phyloP scores from a whole-genome alignment of 1,140 invertebrate species.

The Drosophila lacertosa region DNA sequence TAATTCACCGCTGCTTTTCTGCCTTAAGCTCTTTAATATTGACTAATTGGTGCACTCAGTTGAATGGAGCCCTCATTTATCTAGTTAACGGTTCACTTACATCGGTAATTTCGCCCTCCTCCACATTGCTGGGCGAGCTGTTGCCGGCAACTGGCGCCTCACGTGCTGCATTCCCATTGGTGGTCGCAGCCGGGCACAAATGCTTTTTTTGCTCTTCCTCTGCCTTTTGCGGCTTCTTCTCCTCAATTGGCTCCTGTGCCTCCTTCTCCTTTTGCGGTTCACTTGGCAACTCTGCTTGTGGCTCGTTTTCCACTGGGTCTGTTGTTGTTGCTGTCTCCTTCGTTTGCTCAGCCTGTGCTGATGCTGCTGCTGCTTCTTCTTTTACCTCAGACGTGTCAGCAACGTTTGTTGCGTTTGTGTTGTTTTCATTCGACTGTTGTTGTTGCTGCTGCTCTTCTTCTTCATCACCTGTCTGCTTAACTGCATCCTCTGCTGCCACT shows the following conservation, averaged over 20 bases:
- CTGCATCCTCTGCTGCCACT: background rate
- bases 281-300: background rate
- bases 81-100: slow-evolving; percentile 36
- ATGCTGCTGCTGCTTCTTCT: background rate
- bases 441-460: slow-evolving; percentile 2
- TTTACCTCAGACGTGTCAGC: slow-evolving; percentile 7
- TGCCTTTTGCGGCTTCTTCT: background rate
- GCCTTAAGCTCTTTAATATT: too few relatives aligned
- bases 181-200: slow-evolving; percentile 20
- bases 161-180: slow-evolving; percentile 37
- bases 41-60: too few relatives aligned
- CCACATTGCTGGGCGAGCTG: slow-evolving; percentile 43
- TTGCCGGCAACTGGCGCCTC: background rate
- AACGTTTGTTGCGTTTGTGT: slow-evolving; percentile 13
- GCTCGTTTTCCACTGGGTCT: slow-evolving; percentile 8
- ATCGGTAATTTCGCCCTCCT: slow-evolving; percentile 70
- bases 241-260: background rate
- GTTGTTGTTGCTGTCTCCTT: slow-evolving; percentile 3
- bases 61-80: background rate
- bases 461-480: slow-evolving; percentile 5
- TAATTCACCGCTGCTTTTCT: too few relatives aligned
- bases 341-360: slow-evolving; percentile 26
- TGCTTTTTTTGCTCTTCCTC: background rate
- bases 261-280: background rate
- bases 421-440: slow-evolving; percentile 22